Conservation (phyloP, 2,113 vertebrate species). For the Scomber scombrus region DNA sequence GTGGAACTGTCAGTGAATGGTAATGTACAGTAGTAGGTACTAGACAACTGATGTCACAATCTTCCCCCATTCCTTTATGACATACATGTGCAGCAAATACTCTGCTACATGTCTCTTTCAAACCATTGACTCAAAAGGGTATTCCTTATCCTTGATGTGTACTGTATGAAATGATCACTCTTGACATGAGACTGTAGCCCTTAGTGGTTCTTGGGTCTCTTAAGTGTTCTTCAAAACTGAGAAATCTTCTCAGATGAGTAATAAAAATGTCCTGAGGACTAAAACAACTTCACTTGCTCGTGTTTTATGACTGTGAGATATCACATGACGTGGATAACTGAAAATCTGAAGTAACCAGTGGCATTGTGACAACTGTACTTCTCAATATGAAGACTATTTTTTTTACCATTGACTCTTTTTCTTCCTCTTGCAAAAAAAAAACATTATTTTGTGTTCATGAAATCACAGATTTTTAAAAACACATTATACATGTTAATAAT, state of each 20-base stretch:
- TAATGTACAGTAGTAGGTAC: too few species aligned
- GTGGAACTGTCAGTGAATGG: too few species aligned
- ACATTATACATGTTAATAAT: too few species aligned
- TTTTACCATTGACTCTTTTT: not conserved
- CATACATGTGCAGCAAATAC: not conserved
- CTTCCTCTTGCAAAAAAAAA: constrained; percentile 17
- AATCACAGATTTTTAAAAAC: too few species aligned
- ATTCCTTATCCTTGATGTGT: not conserved
- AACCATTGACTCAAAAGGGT: not conserved
- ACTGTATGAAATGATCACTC: not conserved
- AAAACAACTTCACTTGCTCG: constrained; percentile 13
- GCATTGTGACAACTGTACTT: not conserved
- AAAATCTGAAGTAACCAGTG: not conserved
- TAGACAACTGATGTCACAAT: too few species aligned
- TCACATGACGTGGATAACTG: not conserved
- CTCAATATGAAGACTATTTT: not conserved
- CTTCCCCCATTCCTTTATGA: too few species aligned
- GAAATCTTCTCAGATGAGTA: not conserved
- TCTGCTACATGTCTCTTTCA: not conserved
- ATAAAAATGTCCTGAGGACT: constrained; percentile 2
- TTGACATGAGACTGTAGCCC: constrained; percentile 10
- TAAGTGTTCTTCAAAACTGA: not conserved
- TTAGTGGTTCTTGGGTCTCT: not conserved
- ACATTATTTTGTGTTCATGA: not conserved
- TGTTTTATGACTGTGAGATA: not conserved